phyloP scores from a whole-genome alignment of 2,113 vertebrate species.

The Cheirogaleus medius region DNA sequence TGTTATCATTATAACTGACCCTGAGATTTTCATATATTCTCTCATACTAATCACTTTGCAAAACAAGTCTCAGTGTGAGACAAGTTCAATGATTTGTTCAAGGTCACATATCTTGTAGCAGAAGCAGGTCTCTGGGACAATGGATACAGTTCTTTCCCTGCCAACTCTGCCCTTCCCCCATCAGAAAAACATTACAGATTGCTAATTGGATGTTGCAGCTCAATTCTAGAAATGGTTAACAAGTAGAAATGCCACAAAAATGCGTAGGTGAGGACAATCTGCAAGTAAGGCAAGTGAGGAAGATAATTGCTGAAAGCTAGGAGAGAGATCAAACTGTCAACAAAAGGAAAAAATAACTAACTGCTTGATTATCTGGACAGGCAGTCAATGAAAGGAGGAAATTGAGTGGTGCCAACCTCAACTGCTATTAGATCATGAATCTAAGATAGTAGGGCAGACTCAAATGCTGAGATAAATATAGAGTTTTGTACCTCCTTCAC shows the following conservation, averaged over 20 bases:
- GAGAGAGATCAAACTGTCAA: not conserved
- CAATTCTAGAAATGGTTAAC: slow-evolving; percentile 35
- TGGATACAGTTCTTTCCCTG: not conserved
- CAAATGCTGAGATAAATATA: not conserved
- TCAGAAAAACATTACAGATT: not conserved
- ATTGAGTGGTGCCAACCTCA: not conserved
- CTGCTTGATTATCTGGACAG: slow-evolving; percentile 33
- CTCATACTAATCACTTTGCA: slow-evolving; percentile 29
- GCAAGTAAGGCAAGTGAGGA: slow-evolving; percentile 1
- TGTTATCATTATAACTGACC: not conserved
- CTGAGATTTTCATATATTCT: slow-evolving; percentile 18
- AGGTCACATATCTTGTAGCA: slow-evolving; percentile 49
- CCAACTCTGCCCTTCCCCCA: not conserved
- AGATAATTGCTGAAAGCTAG: slow-evolving; percentile 24
- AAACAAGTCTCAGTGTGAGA: slow-evolving; percentile 5
- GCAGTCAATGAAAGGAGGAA: slow-evolving; percentile 41
- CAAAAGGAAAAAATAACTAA: slow-evolving; percentile 33
- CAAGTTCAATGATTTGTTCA: slow-evolving; percentile 23
- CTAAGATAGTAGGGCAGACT: not conserved
- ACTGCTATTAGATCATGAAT: not conserved
- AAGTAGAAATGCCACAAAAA: slow-evolving; percentile 39
- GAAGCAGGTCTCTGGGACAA: not conserved
- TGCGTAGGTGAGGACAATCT: not conserved
- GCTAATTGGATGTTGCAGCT: not conserved
- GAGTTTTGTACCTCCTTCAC: not conserved